Percentiles rank a stretch among this genome's conserved stretches.
Conservation (phyloP, 2,113 vertebrate species). For the Gymnorhina tibicen region DNA sequence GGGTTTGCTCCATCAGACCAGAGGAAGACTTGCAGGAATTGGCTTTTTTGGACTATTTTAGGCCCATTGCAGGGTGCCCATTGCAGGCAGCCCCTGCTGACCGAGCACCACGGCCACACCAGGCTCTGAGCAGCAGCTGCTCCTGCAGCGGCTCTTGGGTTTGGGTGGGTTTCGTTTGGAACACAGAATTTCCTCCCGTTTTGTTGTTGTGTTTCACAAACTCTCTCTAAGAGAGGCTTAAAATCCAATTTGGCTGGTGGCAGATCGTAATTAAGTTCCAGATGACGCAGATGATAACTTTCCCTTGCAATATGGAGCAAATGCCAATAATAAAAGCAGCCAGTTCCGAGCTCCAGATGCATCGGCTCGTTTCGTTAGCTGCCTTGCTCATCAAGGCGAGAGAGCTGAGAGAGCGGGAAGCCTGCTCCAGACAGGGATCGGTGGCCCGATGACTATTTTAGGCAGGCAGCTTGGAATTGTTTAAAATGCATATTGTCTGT, state of each 20-base stretch:
- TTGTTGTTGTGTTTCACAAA: not conserved
- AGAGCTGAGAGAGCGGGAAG: slow-evolving; percentile 30
- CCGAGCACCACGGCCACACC: rapidly evolving
- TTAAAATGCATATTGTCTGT: slow-evolving; percentile 95
- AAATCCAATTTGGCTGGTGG: slow-evolving; percentile 23
- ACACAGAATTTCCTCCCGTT: rapidly evolving
- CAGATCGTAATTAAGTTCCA: slow-evolving; percentile 47
- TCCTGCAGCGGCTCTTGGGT: not conserved
- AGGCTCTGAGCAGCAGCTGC: not conserved
- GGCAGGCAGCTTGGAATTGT: slow-evolving; percentile 46
- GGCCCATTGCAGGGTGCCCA: rapidly evolving
- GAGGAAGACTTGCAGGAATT: not conserved
- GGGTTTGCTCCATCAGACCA: not conserved
- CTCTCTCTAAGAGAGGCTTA: not conserved
- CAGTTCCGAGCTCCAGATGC: slow-evolving; percentile 55
- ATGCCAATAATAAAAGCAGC: slow-evolving; percentile 31
- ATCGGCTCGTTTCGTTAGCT: not conserved
- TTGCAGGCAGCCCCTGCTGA: not conserved
- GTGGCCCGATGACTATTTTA: slow-evolving; percentile 45
- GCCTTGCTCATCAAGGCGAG: slow-evolving; percentile 37
- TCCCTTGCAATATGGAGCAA: slow-evolving; percentile 58
- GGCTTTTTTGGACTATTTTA: not conserved
- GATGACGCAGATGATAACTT: slow-evolving; percentile 55
- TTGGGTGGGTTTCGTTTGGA: not conserved
- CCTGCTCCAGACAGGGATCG: not conserved